Evolutionary conservation across 2,797 vertebrate species (phyloP).

Genomic region (Buceros bicornis): DNA sequence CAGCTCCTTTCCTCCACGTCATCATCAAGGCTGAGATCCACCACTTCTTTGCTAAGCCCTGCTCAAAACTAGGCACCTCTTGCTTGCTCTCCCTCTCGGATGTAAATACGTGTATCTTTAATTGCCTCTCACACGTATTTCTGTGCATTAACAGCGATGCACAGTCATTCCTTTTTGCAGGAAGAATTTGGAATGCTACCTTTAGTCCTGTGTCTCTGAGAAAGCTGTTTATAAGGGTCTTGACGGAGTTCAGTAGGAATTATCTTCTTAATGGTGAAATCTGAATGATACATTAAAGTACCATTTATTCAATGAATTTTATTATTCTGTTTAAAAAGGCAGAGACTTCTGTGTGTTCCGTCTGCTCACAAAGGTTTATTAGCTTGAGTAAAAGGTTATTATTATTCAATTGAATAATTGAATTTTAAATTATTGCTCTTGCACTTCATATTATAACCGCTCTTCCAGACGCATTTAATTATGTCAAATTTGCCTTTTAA

Average conservation of each 20-base stretch:
- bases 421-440: slow-evolving; percentile 38
- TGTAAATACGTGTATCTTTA: not conserved
- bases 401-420: slow-evolving; percentile 38
- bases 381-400: slow-evolving; percentile 25
- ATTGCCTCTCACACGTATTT: not conserved
- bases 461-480: slow-evolving; percentile 22
- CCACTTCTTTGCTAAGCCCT: slow-evolving; percentile 20
- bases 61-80: not conserved
- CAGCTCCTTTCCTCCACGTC: not conserved
- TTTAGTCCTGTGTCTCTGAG: not conserved
- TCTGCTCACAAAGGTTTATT: slow-evolving; percentile 51
- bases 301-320: slow-evolving; percentile 48
- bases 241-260: slow-evolving; percentile 25
- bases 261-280: slow-evolving; percentile 40
- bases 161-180: not conserved
- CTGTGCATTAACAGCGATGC: not conserved
- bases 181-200: not conserved
- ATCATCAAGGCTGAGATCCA: not conserved
- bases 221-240: slow-evolving; percentile 34
- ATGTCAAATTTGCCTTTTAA: slow-evolving; percentile 39
- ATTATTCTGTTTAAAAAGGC: slow-evolving; percentile 55
- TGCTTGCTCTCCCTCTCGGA: not conserved
- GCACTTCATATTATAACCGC: slow-evolving; percentile 8
- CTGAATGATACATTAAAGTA: slow-evolving; percentile 51
- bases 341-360: slow-evolving; percentile 1